These are phyloP conservation scores for Muscicapa striata DNA, from an alignment of 2,797 vertebrate species.

Conservation along the genomic window DNA sequence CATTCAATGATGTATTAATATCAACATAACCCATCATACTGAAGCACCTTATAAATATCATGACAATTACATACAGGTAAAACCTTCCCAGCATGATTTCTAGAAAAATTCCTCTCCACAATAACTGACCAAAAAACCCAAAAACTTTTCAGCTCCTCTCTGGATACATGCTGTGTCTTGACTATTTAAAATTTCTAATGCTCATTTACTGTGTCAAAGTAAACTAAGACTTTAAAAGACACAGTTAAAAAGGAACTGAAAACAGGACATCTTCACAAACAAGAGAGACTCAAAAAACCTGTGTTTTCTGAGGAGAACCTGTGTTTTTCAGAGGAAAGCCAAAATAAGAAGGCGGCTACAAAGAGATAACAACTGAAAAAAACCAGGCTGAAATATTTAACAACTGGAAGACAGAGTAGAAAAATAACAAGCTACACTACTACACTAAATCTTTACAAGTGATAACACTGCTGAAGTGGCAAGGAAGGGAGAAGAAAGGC, in stretches of 20 bases:
- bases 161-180: background rate
- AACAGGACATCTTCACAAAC: background rate
- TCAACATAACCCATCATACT: background rate
- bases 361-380: background rate
- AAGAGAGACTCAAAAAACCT: background rate
- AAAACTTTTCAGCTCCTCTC: background rate
- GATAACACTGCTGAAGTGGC: background rate
- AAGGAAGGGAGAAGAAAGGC: background rate
- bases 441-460: background rate
- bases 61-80: background rate
- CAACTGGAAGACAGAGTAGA: background rate
- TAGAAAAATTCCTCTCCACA: background rate
- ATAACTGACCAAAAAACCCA: background rate
- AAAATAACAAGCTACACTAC: background rate
- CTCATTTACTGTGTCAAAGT: background rate
- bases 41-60: background rate
- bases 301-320: background rate
- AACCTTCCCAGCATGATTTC: background rate
- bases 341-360: background rate
- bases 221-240: background rate
- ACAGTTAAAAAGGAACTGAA: slow-evolving; percentile 6
- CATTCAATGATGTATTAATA: background rate
- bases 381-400: background rate
- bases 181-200: background rate
- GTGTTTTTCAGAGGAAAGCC: background rate